Conservation (phyloP, 2,113 vertebrate species). For the Microcebus tavaratra region DNA sequence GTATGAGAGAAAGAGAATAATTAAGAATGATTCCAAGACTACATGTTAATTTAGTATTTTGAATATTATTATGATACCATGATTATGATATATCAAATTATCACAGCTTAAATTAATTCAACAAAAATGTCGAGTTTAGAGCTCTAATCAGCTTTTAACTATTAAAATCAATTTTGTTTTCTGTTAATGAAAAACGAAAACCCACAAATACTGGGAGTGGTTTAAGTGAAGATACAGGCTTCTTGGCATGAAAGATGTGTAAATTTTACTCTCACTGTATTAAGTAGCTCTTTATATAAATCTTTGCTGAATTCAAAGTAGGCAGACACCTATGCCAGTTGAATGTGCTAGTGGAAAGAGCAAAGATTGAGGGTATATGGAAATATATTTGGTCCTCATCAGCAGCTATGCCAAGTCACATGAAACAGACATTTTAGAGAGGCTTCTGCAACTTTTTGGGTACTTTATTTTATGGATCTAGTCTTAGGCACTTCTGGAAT, state of each 20-base stretch:
- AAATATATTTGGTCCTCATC: conserved; percentile 59
- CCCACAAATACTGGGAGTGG: background rate
- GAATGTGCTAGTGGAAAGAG: conserved; percentile 51
- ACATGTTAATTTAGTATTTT: background rate
- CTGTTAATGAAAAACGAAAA: conserved; percentile 5
- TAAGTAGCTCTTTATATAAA: conserved; percentile 33
- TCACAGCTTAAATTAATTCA: background rate
- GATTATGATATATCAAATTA: background rate
- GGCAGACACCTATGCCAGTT: background rate
- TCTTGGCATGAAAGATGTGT: conserved; percentile 22
- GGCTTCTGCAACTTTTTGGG: background rate
- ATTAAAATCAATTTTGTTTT: conserved; percentile 11
- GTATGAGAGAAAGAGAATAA: background rate
- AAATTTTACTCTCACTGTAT: conserved; percentile 48
- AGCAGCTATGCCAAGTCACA: conserved; percentile 52
- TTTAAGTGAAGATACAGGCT: background rate
- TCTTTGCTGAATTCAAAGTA: background rate
- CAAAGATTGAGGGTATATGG: conserved; percentile 56
- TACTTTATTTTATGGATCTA: conserved; percentile 66
- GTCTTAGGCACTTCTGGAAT: conserved; percentile 67
- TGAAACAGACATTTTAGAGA: conserved; percentile 44
- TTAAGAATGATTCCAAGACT: background rate
- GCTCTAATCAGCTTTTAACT: background rate
- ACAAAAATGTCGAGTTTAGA: background rate
- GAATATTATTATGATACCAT: background rate